Base-by-base conservation (phyloP, 2,113 vertebrate genomes). In the Kryptolebias marmoratus region DNA sequence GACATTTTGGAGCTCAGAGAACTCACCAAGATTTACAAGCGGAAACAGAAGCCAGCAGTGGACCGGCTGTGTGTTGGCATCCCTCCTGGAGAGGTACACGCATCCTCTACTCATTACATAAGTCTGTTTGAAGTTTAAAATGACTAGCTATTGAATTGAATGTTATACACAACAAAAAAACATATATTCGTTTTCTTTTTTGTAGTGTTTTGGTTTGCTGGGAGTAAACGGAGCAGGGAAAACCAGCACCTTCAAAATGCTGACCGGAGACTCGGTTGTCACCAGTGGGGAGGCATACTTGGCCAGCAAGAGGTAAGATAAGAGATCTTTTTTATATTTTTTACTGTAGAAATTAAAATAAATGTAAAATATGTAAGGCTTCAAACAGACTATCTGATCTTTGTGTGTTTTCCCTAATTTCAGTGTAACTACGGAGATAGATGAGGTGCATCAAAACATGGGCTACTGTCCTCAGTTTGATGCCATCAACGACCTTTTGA, bases 401-500 rank as follows among this genome's bases (percentile, higher is more conserved):
- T 22, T 42, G 18, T 73, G 1, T 71, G n/a, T 65, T 80, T 72
- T 68, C 13, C 73, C 0, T 52, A 5, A 8, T 15, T 70, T 8
- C 85, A 99, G 98, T 66, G 97, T 99, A 28, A 94, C 93, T 45
- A 93, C 94, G 30, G 92, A 97, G 80, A 99, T 98, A 36, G 90
- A 96, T 0, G 97, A 97, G 87, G 98, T 97, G 12, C 96, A 99
- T 89, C 97, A 96, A 93, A 98, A 97, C 87, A 99, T 99, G 97
- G 98, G 98, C 13, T 99, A 99, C 75, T 99, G 98, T 74, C 98
- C 98, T 30, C 98, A 99, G 91, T 99, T 99, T 2, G 97, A 99
- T 22, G 22, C 22, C 22, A 22, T 22, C 22, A 22, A 22, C 22
- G 97, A 99, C 72, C 88, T 99, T 60, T 88, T 99, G 88, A 99